Conservation (phyloP, 2,113 vertebrate genomes). For the Pteronura brasiliensis region DNA sequence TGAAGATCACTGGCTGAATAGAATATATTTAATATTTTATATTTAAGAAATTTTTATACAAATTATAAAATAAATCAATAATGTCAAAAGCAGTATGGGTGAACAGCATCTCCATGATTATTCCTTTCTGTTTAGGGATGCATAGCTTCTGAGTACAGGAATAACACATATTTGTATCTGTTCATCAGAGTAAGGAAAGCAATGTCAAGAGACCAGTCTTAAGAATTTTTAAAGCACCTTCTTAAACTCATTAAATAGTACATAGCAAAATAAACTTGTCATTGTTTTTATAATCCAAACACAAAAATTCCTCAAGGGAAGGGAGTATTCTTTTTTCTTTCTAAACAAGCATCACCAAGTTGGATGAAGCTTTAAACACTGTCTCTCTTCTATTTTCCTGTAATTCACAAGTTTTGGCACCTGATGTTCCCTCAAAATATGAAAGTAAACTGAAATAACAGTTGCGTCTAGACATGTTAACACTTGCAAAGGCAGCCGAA, state of each 20-base stretch:
- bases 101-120: background rate
- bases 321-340: background rate
- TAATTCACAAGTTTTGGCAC: background rate
- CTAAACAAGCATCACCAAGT: background rate
- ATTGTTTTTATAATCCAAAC: background rate
- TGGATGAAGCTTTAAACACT: background rate
- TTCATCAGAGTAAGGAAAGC: background rate
- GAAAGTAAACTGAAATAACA: background rate
- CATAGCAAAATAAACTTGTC: background rate
- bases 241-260: background rate
- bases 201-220: background rate
- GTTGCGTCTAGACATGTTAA: background rate
- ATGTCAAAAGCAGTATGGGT: background rate
- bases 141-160: background rate
- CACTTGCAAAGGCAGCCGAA: background rate
- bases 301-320: slow-evolving; percentile 16
- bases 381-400: background rate
- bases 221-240: background rate
- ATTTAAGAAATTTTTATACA: background rate
- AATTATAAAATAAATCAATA: background rate
- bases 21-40: background rate
- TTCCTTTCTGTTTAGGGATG: background rate
- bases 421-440: background rate
- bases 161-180: background rate
- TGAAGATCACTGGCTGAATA: background rate